phyloP scores from a whole-genome alignment of 2,113 vertebrate species.

The Centropus unirufus region DNA sequence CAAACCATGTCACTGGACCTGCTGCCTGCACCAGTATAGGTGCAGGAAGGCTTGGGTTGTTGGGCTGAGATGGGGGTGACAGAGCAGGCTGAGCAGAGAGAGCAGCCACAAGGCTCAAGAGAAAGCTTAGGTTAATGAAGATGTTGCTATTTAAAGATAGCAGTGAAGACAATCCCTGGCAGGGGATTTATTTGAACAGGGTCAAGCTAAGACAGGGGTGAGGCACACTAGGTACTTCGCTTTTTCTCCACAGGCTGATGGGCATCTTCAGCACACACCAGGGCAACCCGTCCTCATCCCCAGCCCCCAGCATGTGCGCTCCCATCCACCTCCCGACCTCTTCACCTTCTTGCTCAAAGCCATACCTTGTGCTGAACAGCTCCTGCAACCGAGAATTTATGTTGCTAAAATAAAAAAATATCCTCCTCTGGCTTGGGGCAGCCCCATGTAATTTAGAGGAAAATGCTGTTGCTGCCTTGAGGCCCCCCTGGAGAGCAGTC shows the following conservation, averaged over 20 bases:
- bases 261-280: neutral
- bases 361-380: neutral
- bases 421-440: fast-evolving
- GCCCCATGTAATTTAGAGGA: fast-evolving
- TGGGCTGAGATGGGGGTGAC: neutral
- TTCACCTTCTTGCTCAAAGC: fast-evolving
- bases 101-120: neutral
- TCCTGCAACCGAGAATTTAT: neutral
- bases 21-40: neutral
- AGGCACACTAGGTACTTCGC: neutral
- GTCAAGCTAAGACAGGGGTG: slow-evolving; percentile 22
- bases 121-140: slow-evolving; percentile 38
- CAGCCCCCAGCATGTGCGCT: fast-evolving
- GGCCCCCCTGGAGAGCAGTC: neutral
- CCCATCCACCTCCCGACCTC: neutral
- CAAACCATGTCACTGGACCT: neutral
- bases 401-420: neutral
- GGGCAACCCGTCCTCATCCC: neutral
- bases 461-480: neutral
- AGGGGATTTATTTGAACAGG: slow-evolving; percentile 25
- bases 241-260: neutral
- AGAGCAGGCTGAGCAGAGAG: neutral
- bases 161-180: neutral
- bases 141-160: slow-evolving; percentile 40
- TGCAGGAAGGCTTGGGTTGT: neutral